These are phyloP conservation scores for Phortica okadai DNA, from an alignment of 2,888 invertebrate species.

Conservation along the genomic window DNA sequence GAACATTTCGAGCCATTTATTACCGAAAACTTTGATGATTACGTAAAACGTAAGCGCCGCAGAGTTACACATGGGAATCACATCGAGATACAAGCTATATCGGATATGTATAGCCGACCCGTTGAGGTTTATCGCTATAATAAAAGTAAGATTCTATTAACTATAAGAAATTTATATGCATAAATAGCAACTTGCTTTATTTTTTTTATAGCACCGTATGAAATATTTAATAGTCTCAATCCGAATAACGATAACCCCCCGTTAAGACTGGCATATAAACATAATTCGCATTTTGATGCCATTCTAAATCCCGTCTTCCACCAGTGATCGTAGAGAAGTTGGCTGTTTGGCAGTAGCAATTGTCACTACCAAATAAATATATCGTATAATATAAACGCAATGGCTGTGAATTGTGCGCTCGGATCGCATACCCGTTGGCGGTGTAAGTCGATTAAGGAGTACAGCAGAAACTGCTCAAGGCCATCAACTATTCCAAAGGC, in stretches of 20 bases:
- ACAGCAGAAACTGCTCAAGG: no score
- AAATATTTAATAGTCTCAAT: slow-evolving; percentile 88
- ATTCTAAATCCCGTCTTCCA: slow-evolving; percentile 93
- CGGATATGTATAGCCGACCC: slow-evolving; percentile 91
- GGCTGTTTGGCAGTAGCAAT: no score
- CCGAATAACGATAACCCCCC: slow-evolving; percentile 85
- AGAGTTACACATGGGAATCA: slow-evolving; percentile 92
- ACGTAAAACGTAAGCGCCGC: slow-evolving; percentile 87
- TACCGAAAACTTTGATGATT: slow-evolving; percentile 91
- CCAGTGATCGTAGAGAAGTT: no score
- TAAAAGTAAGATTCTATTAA: slow-evolving; percentile 62
- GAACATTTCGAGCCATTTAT: slow-evolving; percentile 93
- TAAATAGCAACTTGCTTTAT: no score
- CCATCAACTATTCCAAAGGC: no score
- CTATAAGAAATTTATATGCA: background rate
- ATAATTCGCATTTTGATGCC: slow-evolving; percentile 91
- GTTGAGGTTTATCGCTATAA: slow-evolving; percentile 85
- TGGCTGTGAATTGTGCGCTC: no score
- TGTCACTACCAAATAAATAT: no score
- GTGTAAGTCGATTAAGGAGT: no score
- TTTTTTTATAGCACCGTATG: slow-evolving; percentile 84
- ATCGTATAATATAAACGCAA: no score
- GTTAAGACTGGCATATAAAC: slow-evolving; percentile 90
- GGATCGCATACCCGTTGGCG: no score
- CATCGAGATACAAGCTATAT: slow-evolving; percentile 93